Evolutionary conservation across 2,888 invertebrate species (phyloP).

Genomic region (Arge pagana): DNA sequence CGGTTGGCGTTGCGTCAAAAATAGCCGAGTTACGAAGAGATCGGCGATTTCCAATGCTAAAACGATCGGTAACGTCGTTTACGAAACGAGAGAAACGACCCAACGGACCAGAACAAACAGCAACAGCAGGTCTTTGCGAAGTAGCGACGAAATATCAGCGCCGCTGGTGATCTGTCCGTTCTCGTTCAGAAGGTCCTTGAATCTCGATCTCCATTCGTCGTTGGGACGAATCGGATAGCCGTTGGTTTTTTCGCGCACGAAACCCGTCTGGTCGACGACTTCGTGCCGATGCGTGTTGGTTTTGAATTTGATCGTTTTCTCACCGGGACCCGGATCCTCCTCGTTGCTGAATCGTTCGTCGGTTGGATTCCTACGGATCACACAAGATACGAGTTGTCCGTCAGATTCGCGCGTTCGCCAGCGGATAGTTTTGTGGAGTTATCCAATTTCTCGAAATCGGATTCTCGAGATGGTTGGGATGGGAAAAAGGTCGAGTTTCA

Average conservation of each 20-base stretch:
- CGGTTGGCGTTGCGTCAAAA: no score
- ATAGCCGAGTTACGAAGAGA: no score
- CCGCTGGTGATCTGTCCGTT: conserved; percentile 3
- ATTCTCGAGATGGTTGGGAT: no score
- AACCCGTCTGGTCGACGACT: conserved; percentile 13
- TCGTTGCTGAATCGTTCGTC: no score
- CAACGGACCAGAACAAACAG: neutral
- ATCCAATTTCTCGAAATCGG: no score
- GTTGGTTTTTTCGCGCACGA: conserved; percentile 13
- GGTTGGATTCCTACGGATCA: no score
- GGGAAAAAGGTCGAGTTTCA: no score
- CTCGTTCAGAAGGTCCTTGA: conserved; percentile 9
- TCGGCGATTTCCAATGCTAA: no score
- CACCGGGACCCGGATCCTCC: conserved; percentile 2
- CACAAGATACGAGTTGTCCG: no score
- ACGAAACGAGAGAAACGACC: neutral
- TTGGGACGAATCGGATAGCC: conserved; percentile 15
- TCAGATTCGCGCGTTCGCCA: no score
- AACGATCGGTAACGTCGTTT: no score
- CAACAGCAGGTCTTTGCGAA: neutral
- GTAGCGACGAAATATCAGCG: neutral
- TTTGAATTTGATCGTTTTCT: conserved; percentile 18
- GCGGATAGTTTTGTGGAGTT: no score
- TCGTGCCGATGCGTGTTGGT: conserved; percentile 19
- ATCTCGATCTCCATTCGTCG: conserved; percentile 16